Percentiles rank a stretch among this genome's conserved stretches.
These are phyloP conservation scores for Dipodomys stephensi DNA, from an alignment of 2,113 vertebrate genomes.

Conservation along the genomic window DNA sequence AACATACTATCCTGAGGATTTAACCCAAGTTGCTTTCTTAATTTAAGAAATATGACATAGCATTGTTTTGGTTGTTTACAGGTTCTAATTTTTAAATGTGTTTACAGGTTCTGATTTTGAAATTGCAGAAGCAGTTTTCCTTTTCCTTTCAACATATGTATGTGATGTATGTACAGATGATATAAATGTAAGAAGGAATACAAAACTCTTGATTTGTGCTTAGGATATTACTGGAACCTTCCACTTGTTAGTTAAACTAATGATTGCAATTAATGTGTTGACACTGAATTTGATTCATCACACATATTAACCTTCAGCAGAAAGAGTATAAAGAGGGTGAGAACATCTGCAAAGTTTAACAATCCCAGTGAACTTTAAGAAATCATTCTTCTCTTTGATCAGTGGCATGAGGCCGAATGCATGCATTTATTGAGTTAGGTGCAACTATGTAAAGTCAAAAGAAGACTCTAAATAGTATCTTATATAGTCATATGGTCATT, in stretches of 20 bases:
- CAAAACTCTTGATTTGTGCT: background rate
- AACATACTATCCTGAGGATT: background rate
- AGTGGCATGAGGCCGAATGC: background rate
- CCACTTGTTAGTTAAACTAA: conserved; percentile 22
- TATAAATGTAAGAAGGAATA: background rate
- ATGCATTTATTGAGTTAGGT: conserved; percentile 20
- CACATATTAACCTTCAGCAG: background rate
- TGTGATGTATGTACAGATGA: background rate
- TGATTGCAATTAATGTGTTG: conserved; percentile 33
- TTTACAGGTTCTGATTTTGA: background rate
- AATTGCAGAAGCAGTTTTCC: background rate
- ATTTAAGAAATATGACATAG: background rate
- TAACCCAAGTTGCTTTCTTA: background rate
- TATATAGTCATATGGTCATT: background rate
- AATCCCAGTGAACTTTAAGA: background rate
- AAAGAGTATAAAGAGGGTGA: background rate
- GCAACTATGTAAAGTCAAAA: background rate
- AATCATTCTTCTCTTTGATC: background rate
- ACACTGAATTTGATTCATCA: background rate
- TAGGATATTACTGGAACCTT: background rate
- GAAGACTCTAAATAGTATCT: background rate
- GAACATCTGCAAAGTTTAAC: background rate
- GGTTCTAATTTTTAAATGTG: background rate
- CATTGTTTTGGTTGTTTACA: background rate
- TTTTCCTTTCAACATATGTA: background rate